These are phyloP conservation scores for Peromyscus polionotus DNA, from an alignment of 2,113 vertebrate species.

Conservation along the genomic window DNA sequence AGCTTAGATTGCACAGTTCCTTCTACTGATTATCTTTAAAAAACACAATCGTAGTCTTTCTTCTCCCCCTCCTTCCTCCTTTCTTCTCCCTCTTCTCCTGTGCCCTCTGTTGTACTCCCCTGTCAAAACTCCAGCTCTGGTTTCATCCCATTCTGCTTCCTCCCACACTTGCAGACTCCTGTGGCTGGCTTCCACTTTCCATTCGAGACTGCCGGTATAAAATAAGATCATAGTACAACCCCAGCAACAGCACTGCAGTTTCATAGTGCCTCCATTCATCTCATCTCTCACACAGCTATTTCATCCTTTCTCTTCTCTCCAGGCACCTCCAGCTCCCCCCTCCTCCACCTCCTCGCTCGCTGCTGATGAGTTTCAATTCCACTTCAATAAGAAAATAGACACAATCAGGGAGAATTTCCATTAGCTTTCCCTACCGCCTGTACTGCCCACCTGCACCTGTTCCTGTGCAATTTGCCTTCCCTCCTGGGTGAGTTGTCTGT, in stretches of 20 bases:
- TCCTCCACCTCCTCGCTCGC: neutral
- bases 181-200: neutral
- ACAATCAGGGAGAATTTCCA: neutral
- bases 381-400: slow-evolving; percentile 49
- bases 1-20: neutral
- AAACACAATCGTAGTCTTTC: neutral
- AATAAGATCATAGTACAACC: neutral
- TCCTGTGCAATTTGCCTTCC: slow-evolving; percentile 25
- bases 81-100: too few relatives aligned
- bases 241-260: neutral
- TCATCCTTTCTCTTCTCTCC: neutral
- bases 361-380: slow-evolving; percentile 31
- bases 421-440: neutral
- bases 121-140: neutral
- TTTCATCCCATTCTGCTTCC: neutral
- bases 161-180: neutral
- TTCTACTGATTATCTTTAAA: neutral
- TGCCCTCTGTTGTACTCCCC: neutral
- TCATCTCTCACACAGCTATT: neutral
- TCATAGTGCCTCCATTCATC: neutral
- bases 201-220: neutral
- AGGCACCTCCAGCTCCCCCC: neutral
- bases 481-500: slow-evolving; percentile 49
- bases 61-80: too few relatives aligned
- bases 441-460: slow-evolving; percentile 55